These are phyloP conservation scores for Solea solea DNA, from an alignment of 2,113 vertebrate genomes.

Conservation along the genomic window DNA sequence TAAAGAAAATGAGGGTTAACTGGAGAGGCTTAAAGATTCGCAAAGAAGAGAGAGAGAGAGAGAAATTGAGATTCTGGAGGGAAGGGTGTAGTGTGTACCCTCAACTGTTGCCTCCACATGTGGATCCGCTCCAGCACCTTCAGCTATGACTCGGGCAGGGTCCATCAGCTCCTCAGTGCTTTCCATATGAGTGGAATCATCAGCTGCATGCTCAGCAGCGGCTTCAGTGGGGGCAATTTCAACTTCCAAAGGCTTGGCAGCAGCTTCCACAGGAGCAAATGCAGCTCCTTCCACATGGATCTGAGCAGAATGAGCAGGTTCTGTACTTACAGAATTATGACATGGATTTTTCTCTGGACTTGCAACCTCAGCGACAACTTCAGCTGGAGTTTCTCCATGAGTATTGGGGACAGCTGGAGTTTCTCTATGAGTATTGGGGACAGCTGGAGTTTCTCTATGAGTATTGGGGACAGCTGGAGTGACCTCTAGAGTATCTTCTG, in stretches of 20 bases:
- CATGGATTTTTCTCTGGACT: slow-evolving; percentile 2
- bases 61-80: slow-evolving; percentile 38
- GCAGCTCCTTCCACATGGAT: not conserved
- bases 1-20: slow-evolving; percentile 20
- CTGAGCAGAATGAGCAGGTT: not conserved
- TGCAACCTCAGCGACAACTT: not conserved
- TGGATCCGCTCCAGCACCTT: slow-evolving; percentile 60
- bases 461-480: not conserved
- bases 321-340: not conserved
- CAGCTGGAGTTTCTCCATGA: slow-evolving; percentile 1
- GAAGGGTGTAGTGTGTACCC: slow-evolving; percentile 76
- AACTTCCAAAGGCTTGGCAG: not conserved
- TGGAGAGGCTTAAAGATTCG: slow-evolving; percentile 32
- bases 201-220: slow-evolving; percentile 20
- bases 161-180: slow-evolving; percentile 56
- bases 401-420: not conserved
- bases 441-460: slow-evolving; percentile 2
- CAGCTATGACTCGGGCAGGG: slow-evolving; percentile 37
- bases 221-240: slow-evolving; percentile 4
- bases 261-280: not conserved
- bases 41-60: slow-evolving; percentile 22
- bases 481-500: slow-evolving; percentile 18
- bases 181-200: slow-evolving; percentile 12
- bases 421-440: not conserved
- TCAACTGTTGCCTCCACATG: slow-evolving; percentile 53